Percentiles rank a stretch among this genome's conserved stretches.
Conservation (phyloP, 2,113 vertebrate genomes). For the Bufo bufo region DNA sequence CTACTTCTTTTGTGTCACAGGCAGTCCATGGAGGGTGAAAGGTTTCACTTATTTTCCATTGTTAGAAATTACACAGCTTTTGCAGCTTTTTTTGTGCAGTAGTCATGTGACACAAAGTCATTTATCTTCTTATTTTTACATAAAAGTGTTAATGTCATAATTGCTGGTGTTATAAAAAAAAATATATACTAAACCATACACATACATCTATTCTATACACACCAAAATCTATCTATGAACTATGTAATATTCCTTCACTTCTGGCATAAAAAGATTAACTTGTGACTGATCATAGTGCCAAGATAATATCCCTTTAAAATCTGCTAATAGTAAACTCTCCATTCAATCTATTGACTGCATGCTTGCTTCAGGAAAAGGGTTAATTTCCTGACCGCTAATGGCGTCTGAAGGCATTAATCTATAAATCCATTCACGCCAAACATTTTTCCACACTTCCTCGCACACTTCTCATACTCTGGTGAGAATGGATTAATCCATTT, state of each 20-base stretch:
- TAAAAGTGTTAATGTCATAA: not conserved
- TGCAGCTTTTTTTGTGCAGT: too few species aligned
- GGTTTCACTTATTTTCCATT: not conserved
- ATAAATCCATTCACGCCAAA: constrained; percentile 50
- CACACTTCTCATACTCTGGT: constrained; percentile 52
- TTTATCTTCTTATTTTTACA: not conserved
- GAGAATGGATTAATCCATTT: constrained; percentile 57
- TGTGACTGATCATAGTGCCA: not conserved
- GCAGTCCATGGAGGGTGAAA: not conserved
- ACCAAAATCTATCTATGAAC: not conserved
- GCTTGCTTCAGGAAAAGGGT: constrained; percentile 6
- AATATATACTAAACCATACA: not conserved
- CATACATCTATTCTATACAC: not conserved
- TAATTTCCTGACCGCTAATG: constrained; percentile 12
- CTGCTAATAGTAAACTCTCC: not conserved
- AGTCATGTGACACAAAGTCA: not conserved
- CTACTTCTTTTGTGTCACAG: not conserved
- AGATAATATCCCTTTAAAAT: not conserved
- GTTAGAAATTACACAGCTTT: not conserved
- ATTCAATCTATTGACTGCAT: not conserved
- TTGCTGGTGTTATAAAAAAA: not conserved
- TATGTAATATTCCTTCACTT: not conserved
- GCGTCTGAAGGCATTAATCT: constrained; percentile 35
- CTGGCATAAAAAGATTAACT: not conserved
- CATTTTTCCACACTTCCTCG: constrained; percentile 41